These are phyloP conservation scores for Oncorhynchus gorbuscha DNA, from an alignment of 2,113 vertebrate genomes.

Conservation along the genomic window DNA sequence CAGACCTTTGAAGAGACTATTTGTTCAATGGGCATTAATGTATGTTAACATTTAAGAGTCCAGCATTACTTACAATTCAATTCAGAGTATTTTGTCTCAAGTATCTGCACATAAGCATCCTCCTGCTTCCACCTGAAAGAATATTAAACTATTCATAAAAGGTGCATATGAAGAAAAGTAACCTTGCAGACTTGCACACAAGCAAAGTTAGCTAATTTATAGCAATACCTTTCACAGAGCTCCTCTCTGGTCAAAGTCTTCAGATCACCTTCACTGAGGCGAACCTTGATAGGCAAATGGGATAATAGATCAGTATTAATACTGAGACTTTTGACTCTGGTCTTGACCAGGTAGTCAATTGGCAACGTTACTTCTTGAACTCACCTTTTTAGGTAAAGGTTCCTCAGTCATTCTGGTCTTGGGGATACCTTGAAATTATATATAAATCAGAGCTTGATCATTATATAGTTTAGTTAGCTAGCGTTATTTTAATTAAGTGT, in stretches of 20 bases:
- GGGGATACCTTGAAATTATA: neutral
- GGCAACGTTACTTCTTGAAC: constrained; percentile 19
- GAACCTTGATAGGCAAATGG: constrained; percentile 75
- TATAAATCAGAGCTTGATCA: neutral
- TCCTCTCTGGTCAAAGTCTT: constrained; percentile 88
- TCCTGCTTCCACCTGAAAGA: constrained; percentile 86
- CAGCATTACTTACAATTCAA: constrained; percentile 83
- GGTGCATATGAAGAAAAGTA: neutral
- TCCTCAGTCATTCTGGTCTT: constrained; percentile 86
- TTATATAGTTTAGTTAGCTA: too few relatives aligned
- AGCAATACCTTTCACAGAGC: constrained; percentile 80
- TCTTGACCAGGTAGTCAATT: neutral
- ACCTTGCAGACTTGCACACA: constrained; percentile 15
- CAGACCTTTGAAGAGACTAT: neutral
- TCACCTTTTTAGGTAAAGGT: constrained; percentile 90
- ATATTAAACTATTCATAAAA: constrained; percentile 18
- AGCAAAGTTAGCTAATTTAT: neutral
- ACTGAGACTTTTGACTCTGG: neutral
- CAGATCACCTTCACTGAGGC: constrained; percentile 88
- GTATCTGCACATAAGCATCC: constrained; percentile 86
- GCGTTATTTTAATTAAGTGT: too few relatives aligned
- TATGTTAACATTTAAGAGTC: neutral
- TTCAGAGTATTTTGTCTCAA: constrained; percentile 88
- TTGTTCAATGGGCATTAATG: neutral
- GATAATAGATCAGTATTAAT: neutral